These are phyloP conservation scores for Aquatica leii DNA, from an alignment of 2,888 invertebrate species.

Conservation along the genomic window DNA sequence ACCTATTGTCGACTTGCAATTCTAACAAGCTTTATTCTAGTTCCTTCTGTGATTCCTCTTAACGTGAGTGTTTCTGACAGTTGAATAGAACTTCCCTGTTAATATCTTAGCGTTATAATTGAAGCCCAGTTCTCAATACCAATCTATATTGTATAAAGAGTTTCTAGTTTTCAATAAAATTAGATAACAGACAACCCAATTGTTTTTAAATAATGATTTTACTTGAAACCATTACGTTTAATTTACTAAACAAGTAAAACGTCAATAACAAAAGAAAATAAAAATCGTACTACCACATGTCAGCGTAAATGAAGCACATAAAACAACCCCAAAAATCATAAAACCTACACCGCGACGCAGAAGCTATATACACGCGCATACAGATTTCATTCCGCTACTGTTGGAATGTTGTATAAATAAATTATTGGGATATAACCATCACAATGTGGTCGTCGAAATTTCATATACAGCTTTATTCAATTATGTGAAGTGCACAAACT, in stretches of 20 bases:
- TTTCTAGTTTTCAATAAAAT: background rate
- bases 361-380: constrained; percentile 28
- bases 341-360: constrained; percentile 28
- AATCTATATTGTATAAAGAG: constrained; percentile 14
- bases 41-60: constrained; percentile 30
- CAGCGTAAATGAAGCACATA: constrained; percentile 33
- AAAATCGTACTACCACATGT: constrained; percentile 27
- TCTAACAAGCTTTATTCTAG: constrained; percentile 37
- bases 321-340: constrained; percentile 32
- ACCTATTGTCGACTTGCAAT: constrained; percentile 36
- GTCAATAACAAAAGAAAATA: constrained; percentile 27
- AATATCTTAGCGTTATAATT: constrained; percentile 35
- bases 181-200: background rate
- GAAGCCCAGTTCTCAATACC: constrained; percentile 31
- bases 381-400: constrained; percentile 31
- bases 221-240: background rate
- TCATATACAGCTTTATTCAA: constrained; percentile 28
- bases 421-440: constrained; percentile 32
- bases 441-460: constrained; percentile 21
- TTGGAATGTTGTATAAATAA: constrained; percentile 32
- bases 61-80: constrained; percentile 39
- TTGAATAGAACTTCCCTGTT: constrained; percentile 35
- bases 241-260: constrained; percentile 8
- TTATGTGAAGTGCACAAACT: constrained; percentile 26
- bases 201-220: background rate